Conservation (phyloP, 2,113 vertebrate species). For the Gallinago undulata region DNA sequence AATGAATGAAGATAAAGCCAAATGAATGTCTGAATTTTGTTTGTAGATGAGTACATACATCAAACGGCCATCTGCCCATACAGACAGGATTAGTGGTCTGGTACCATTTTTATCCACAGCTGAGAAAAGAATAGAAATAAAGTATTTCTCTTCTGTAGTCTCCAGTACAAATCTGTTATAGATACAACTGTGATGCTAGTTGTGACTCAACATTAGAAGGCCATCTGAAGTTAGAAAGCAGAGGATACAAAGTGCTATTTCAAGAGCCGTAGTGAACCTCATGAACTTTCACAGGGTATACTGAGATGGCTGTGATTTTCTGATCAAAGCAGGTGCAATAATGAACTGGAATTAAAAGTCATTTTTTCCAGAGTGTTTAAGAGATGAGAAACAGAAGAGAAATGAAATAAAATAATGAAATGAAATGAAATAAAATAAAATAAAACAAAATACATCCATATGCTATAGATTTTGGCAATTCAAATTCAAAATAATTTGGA, state of each 20-base stretch:
- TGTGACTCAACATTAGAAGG: not conserved
- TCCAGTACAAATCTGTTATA: not conserved
- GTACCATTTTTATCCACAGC: not conserved
- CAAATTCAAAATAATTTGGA: not conserved
- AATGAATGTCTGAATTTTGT: slow-evolving; percentile 51
- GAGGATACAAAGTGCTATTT: not conserved
- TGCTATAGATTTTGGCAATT: not conserved
- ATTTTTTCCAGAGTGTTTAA: not conserved
- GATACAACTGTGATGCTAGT: not conserved
- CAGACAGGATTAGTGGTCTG: slow-evolving; percentile 30
- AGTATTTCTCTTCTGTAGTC: not conserved
- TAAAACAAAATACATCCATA: not conserved
- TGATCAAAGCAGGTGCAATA: not conserved
- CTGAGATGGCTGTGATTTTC: not conserved
- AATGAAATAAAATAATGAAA: not conserved
- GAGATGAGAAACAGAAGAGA: not conserved
- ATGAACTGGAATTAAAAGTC: not conserved
- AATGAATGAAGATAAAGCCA: slow-evolving; percentile 48
- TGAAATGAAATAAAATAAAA: not conserved
- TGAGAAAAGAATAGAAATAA: not conserved
- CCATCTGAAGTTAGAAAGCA: not conserved
- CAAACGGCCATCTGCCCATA: slow-evolving; percentile 30
- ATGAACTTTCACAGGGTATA: not conserved
- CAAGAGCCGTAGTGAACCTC: not conserved
- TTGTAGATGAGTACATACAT: slow-evolving; percentile 46